Percentiles rank a stretch among this genome's conserved stretches.
Evolutionary conservation across 64 coral and sea anemone genomes (phyloP).

Genomic region (Hydrozoanthus tunicans): DNA sequence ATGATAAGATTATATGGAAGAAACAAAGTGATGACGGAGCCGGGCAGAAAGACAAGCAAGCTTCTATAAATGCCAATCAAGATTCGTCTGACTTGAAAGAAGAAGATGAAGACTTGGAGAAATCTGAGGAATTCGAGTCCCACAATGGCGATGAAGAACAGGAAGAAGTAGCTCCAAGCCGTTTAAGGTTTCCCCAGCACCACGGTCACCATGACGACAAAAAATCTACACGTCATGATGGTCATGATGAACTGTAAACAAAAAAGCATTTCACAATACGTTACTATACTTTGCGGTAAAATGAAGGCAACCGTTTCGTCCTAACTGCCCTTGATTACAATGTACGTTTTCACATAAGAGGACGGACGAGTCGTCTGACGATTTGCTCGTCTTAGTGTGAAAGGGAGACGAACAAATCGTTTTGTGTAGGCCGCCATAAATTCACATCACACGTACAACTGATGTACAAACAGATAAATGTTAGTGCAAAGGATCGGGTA

Average conservation of each 20-base stretch:
- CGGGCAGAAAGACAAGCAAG: background rate
- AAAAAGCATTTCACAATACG: background rate
- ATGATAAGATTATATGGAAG: conserved; percentile 42
- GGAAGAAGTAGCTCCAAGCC: background rate
- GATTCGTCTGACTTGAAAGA: background rate
- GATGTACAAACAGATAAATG: too few relatives aligned
- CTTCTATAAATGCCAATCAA: too few relatives aligned
- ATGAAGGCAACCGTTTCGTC: too few relatives aligned
- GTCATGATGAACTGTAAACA: conserved; percentile 49
- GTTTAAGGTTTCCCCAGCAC: conserved; percentile 43
- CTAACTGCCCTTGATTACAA: too few relatives aligned
- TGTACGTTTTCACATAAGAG: too few relatives aligned
- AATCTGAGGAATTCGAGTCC: conserved; percentile 24
- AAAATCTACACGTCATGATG: background rate
- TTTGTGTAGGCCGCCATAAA: too few relatives aligned
- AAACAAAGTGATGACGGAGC: background rate
- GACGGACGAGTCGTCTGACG: background rate
- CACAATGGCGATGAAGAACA: background rate
- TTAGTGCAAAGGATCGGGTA: too few relatives aligned
- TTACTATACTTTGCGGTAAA: background rate
- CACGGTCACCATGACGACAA: conserved; percentile 58
- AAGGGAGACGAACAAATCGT: too few relatives aligned
- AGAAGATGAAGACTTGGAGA: conserved; percentile 5
- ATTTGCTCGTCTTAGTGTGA: too few relatives aligned
- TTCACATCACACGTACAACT: too few relatives aligned